These are phyloP conservation scores for Channa striata DNA, from an alignment of 2,797 vertebrate genomes.

Conservation along the genomic window DNA sequence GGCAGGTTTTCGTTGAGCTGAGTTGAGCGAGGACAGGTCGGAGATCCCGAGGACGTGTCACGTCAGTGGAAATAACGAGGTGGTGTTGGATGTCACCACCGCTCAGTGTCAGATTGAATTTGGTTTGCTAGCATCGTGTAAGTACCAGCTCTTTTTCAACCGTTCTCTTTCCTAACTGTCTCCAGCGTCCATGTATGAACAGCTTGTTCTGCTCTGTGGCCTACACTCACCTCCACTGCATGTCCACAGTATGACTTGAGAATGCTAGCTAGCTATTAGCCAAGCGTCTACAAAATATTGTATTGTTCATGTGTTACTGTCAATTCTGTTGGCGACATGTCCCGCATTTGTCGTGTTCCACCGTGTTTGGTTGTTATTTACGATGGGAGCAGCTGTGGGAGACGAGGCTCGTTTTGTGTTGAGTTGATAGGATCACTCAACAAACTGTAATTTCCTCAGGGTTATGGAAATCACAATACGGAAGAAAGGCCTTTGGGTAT, in stretches of 20 bases:
- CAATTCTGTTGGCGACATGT: background rate
- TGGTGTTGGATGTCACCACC: constrained; percentile 81
- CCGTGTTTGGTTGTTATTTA: background rate
- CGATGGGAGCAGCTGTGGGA: background rate
- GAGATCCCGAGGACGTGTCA: constrained; percentile 68
- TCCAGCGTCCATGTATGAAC: background rate
- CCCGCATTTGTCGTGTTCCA: background rate
- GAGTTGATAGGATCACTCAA: background rate
- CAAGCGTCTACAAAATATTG: background rate
- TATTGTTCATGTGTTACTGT: background rate
- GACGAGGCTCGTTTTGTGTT: background rate
- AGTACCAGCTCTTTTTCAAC: constrained; percentile 53
- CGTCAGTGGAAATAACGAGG: constrained; percentile 66
- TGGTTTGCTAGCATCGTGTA: constrained; percentile 82
- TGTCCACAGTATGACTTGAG: background rate
- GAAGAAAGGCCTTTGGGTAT: background rate
- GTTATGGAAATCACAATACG: background rate
- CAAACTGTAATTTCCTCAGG: background rate
- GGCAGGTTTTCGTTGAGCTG: background rate
- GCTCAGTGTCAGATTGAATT: constrained; percentile 54
- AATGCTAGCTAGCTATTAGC: constrained; percentile 33
- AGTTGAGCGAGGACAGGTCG: constrained; percentile 39
- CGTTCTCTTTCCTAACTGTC: background rate
- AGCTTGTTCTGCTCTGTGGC: constrained; percentile 39
- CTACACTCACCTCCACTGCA: constrained; percentile 8